Conservation (phyloP, 2,113 vertebrate genomes). For the Romanogobio albipinnatus region DNA sequence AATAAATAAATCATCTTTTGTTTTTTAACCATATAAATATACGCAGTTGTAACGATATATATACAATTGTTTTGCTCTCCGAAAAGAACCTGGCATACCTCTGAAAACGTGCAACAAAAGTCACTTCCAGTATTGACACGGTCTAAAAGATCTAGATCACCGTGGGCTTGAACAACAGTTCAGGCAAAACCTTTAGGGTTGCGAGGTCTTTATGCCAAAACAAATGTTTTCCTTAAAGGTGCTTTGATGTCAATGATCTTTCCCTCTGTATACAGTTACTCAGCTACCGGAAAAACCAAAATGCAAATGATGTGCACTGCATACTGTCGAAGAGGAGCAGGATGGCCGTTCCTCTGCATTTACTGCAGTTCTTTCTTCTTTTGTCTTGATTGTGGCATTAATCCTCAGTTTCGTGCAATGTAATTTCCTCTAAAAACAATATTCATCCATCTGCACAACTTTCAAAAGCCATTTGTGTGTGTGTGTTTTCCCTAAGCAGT, state of each 20-base stretch:
- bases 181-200: neutral
- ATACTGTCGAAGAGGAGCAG: neutral
- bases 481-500: neutral
- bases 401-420: neutral
- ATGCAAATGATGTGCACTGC: neutral
- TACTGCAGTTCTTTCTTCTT: neutral
- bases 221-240: neutral
- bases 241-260: neutral
- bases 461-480: conserved; percentile 1
- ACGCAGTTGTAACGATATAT: too few species aligned
- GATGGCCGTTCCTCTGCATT: conserved; percentile 24
- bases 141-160: neutral
- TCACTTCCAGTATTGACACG: neutral
- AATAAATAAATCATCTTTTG: too few species aligned
- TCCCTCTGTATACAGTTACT: conserved; percentile 16
- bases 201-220: neutral
- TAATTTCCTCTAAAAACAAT: neutral
- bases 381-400: neutral
- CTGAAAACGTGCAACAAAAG: neutral
- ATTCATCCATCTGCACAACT: neutral
- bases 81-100: neutral
- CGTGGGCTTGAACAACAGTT: neutral
- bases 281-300: conserved; percentile 13
- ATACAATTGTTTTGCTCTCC: too few species aligned
- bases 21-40: too few species aligned